phyloP scores from a whole-genome alignment of 2,888 invertebrate genomes.

The Leptopilina drosophilae region DNA sequence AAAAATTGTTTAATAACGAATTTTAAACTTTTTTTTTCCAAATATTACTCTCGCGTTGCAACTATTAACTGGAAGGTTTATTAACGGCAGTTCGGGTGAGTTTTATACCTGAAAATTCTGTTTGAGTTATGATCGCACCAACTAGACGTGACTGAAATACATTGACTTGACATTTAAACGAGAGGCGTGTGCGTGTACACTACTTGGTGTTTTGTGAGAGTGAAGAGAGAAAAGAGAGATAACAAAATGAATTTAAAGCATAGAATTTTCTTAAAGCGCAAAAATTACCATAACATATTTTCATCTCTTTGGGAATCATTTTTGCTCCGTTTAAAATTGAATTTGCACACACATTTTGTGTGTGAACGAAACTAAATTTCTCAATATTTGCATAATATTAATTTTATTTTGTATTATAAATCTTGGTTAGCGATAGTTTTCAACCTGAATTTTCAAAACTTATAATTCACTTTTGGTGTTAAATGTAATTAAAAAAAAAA shows the following conservation, averaged over 20 bases:
- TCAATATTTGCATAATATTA: no score
- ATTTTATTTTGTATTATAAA: neutral
- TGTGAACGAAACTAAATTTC: neutral
- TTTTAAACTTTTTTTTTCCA: neutral
- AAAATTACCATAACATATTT: slow-evolving; percentile 27
- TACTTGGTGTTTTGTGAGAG: slow-evolving; percentile 5
- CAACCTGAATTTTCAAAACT: neutral
- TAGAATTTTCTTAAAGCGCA: neutral
- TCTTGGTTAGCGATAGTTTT: neutral
- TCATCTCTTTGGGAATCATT: neutral
- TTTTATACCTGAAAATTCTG: slow-evolving; percentile 27
- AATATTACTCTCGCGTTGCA: neutral
- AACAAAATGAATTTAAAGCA: slow-evolving; percentile 19
- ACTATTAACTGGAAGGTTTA: slow-evolving; percentile 14
- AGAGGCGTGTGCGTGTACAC: slow-evolving; percentile 18
- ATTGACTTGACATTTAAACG: slow-evolving; percentile 55
- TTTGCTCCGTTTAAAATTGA: no score
- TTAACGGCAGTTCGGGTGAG: neutral
- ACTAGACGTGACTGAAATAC: slow-evolving; percentile 57
- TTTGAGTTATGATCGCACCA: slow-evolving; percentile 53
- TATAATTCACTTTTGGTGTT: neutral
- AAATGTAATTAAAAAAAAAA: neutral
- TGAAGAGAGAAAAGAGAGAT: neutral
- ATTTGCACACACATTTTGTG: slow-evolving; percentile 12
- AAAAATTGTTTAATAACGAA: neutral